Evolutionary conservation across 2,797 vertebrate genomes (phyloP).

Genomic region (Eospalax fontanierii): DNA sequence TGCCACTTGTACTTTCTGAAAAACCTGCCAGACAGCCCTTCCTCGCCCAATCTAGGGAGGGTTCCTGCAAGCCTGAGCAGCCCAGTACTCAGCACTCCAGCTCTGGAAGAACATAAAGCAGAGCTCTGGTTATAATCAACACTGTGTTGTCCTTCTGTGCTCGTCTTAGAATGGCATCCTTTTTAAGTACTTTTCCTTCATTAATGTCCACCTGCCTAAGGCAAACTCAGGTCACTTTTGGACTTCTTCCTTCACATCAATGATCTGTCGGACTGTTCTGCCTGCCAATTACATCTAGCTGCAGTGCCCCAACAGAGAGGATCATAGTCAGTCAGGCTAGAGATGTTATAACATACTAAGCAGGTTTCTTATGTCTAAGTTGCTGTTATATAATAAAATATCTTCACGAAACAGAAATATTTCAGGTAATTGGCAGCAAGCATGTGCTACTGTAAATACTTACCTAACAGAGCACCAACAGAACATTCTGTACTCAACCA

Average conservation of each 20-base stretch:
- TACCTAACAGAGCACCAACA: constrained; percentile 1
- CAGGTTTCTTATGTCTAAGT: constrained; percentile 42
- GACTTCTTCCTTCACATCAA: constrained; percentile 19
- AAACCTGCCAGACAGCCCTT: not conserved
- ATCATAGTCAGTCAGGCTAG: not conserved
- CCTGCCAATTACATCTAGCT: not conserved
- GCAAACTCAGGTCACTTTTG: constrained; percentile 6
- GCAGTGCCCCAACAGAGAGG: not conserved
- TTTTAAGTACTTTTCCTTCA: constrained; percentile 63
- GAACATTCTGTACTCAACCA: constrained; percentile 67
- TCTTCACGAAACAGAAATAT: constrained; percentile 62
- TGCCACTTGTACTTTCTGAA: constrained; percentile 38
- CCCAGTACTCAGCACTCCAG: not conserved
- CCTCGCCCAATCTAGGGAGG: not conserved
- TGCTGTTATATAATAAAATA: constrained; percentile 64
- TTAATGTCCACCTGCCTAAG: constrained; percentile 51
- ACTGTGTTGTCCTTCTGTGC: not conserved
- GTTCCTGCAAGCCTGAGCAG: not conserved
- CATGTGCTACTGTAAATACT: constrained; percentile 57
- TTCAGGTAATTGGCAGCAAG: constrained; percentile 70
- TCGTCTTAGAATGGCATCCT: constrained; percentile 25
- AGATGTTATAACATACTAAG: constrained; percentile 23
- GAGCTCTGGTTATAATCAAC: constrained; percentile 72
- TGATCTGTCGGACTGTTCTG: not conserved
- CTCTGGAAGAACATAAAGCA: not conserved